Evolutionary conservation across 2,797 vertebrate species (phyloP).

Genomic region (Sphaeramia orbicularis): DNA sequence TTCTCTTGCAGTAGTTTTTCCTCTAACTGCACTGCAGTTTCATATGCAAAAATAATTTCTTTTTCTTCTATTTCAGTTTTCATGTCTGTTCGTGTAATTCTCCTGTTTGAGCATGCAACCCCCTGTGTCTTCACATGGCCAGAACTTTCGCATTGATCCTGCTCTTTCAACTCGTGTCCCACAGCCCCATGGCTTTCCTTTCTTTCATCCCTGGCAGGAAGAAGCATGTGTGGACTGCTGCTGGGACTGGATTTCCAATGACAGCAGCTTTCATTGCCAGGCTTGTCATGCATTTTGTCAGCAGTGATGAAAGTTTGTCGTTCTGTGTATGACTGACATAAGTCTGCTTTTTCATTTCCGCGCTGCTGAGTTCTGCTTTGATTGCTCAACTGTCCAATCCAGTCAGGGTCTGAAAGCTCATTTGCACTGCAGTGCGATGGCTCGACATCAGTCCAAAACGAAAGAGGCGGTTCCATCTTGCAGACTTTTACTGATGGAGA

Average conservation of each 20-base stretch:
- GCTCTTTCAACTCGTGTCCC: conserved; percentile 52
- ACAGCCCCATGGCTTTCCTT: conserved; percentile 39
- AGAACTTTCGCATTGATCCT: conserved; percentile 28
- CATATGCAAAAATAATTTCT: conserved; percentile 9
- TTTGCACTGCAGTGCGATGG: conserved; percentile 2
- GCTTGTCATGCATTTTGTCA: conserved; percentile 7
- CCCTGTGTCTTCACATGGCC: conserved; percentile 32
- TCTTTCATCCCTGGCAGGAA: conserved; percentile 43
- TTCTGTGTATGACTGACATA: conserved; percentile 35
- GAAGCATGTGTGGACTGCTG: conserved; percentile 28
- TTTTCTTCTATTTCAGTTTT: conserved; percentile 13
- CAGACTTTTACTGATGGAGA: conserved; percentile 45
- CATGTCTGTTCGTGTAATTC: conserved; percentile 6
- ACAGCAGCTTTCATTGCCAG: conserved; percentile 38
- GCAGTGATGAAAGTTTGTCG: conserved; percentile 22
- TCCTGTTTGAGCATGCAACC: conserved; percentile 22
- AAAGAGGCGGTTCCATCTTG: conserved; percentile 29
- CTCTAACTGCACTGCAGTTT: background rate
- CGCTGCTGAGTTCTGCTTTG: conserved; percentile 23
- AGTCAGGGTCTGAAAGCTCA: conserved; percentile 28
- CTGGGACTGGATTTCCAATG: conserved; percentile 53
- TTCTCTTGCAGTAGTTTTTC: conserved; percentile 9
- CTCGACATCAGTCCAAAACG: conserved; percentile 15
- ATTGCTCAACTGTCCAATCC: conserved; percentile 18
- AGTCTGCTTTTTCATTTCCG: conserved; percentile 44